Conservation (phyloP, 2,797 vertebrate genomes). For the Gephyroberyx darwinii region DNA sequence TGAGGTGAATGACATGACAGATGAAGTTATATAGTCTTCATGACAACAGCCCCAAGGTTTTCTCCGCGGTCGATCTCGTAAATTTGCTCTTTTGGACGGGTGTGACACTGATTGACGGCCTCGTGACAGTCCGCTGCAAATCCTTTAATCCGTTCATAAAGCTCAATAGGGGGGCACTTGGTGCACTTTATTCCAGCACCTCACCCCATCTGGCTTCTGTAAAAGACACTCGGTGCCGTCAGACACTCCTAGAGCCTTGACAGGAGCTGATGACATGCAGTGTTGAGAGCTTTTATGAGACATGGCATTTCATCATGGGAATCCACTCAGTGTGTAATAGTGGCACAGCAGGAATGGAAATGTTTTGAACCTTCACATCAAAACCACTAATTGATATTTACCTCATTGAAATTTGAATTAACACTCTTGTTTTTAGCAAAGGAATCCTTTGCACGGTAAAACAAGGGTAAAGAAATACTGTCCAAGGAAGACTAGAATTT, state of each 20-base stretch:
- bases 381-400: background rate
- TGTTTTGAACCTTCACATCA: background rate
- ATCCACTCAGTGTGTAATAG: slow-evolving; percentile 1
- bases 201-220: slow-evolving; percentile 74
- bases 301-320: slow-evolving; percentile 31
- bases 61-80: slow-evolving; percentile 45
- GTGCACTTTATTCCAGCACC: slow-evolving; percentile 69
- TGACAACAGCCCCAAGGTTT: slow-evolving; percentile 54
- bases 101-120: slow-evolving; percentile 77
- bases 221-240: slow-evolving; percentile 68
- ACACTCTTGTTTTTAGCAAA: background rate
- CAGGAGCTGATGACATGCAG: slow-evolving; percentile 62
- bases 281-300: slow-evolving; percentile 60
- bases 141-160: slow-evolving; percentile 79
- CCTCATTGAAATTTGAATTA: background rate
- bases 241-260: slow-evolving; percentile 57
- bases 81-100: slow-evolving; percentile 54
- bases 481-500: slow-evolving; percentile 48
- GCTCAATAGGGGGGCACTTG: slow-evolving; percentile 75
- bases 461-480: slow-evolving; percentile 35
- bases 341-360: background rate
- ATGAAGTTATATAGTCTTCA: slow-evolving; percentile 69
- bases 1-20: slow-evolving; percentile 57
- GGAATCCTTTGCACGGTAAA: background rate
- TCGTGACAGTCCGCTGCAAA: slow-evolving; percentile 78